Base-by-base conservation (phyloP, 2,113 vertebrate genomes). In the Bubo blakistoni region DNA sequence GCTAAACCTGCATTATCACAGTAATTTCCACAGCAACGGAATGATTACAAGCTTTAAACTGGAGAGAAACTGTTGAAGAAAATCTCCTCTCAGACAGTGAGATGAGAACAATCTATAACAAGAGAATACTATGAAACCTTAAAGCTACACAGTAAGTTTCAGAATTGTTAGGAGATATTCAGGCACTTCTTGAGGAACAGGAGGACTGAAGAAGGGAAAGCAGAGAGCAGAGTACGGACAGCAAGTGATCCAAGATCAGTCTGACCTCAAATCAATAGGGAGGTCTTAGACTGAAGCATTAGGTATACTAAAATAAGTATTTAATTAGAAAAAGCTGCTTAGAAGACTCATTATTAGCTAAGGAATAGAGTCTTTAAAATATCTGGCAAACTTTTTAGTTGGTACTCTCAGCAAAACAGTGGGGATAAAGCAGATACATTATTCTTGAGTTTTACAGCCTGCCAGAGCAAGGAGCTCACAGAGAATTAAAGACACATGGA, bases 1-100 rank as follows among this genome's bases (percentile, higher is more conserved):
- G 32, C 66, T 58, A 89, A 97, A 80, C 54, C 73, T 73, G 51
- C 46, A 29, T 82, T 77, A 95, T 73, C 84, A 83, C 71, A 86
- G 34, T 51, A 61, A 96, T 86, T 94, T 89, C 67, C 94, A 94
- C 86, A 82, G 65, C 77, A 96, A 93, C 24, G 17, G 55, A 83
- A 89, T 26, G 8, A 89, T 80, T 66, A 95, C 81, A 95, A 80
- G 62, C 73, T 87, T 94, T 69, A 85, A 94, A 79, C 22, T n/a
- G 51, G 30, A 71, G 40, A 86, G 17, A 86, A 88, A 67, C 17
- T 49, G 30, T n/a, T 76, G 19, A 86, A 94, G 47, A 84, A 95
- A 91, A 82, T 13, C 51, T 76, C 30, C 15, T 73, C 61, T 70
- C 34, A 34, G 76, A 85, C 54, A 81, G 11, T 10, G 9, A 83